Base-by-base conservation (phyloP, 2,113 vertebrate genomes). In the Formicarius rufipectus region DNA sequence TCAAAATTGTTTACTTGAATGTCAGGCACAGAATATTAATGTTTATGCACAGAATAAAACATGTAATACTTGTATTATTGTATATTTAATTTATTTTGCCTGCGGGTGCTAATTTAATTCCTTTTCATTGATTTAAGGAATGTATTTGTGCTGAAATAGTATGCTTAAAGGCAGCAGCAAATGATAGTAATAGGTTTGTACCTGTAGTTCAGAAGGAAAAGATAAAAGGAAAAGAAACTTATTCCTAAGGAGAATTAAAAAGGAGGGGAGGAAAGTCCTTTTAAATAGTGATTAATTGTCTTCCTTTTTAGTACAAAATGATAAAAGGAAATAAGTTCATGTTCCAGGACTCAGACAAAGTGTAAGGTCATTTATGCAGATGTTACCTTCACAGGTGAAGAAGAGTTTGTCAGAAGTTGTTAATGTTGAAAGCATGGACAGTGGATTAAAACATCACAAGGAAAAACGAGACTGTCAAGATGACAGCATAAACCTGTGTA, bases 291-390 rank as follows among this genome's bases (percentile, higher is more conserved):
- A 85, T 72, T 97, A 87, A 91, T 97, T 97, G 97, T 97, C 81
- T 95, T 94, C 72, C 87, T 87, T 93, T 97, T 97, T 93, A 92
- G 81, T 90, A 90, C 84, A 75, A 91, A 96, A 90, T 77, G 95
- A 98, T 97, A 93, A 97, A 98, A 97, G 95, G 92, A 96, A 97
- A 95, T 93, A 97, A 97, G 97, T 97, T 95, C 89, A 80, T 93
- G 97, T 97, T 96, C 87, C 64, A 92, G 95, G 89, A 85, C 95
- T 93, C 76, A 96, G 94, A 90, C 79, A 40, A 53, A 77, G 75
- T 39, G 53, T 94, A 85, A 95, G 93, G 95, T 97, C 91, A 91
- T 93, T 96, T 82, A 80, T 81, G 90, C 85, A 84, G 91, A 84
- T 97, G 80, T 93, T 95, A 89, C 95, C 93, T 96, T 95, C 62